Base-by-base conservation (phyloP, 2,888 invertebrate species). In the Pristionchus entomophagus region DNA sequence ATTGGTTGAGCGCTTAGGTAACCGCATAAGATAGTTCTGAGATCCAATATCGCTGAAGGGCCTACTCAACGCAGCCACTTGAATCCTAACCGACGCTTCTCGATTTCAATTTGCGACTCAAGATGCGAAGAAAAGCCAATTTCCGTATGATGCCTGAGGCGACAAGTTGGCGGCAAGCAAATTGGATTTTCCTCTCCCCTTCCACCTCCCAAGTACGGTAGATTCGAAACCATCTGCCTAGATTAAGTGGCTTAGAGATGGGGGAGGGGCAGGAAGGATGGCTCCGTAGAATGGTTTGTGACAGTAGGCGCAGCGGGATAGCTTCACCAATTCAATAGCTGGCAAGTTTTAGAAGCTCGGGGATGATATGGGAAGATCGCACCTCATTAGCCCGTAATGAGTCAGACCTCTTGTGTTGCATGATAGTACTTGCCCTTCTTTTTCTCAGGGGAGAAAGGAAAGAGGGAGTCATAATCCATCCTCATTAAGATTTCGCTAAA, bases 211-310 rank as follows among this genome's bases (percentile, higher is more conserved):
- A 26, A 41, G n/a, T 73, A 73, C 73, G 73, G 73, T 73, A 10
- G 38, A 35, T 73, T 73, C 32, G 73, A 73, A 73, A n/a, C 73
- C 73, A 73, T 73, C 73, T 73, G 73, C 45, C 73, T 32, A 41
- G 73, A 73, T 73, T 73, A 73, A n/a, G n/a, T n/a, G n/a, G n/a
- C n/a, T n/a, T n/a, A n/a, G n/a, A n/a, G n/a, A n/a, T n/a, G n/a
- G 41, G 41, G 14, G 65, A 17, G 29, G 14, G 14, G 65, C 65
- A 35, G 32, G 41, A 38, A 29, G 69, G 41, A 8, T 73, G 17
- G 19, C 41, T n/a, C 73, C 22, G 19, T 29, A 29, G 29, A 22
- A n/a, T 26, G 29, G 38, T 8, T 38, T 22, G 22, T 69, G 2
- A 8, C 2, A n/a, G n/a, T n/a, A n/a, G n/a, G n/a, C 45, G 0